A percentile compares a stretch with the other conserved stretches of the same genome.
These are phyloP conservation scores for Andricus grossulariae DNA, from an alignment of 1,140 invertebrate genomes.

Conservation along the genomic window DNA sequence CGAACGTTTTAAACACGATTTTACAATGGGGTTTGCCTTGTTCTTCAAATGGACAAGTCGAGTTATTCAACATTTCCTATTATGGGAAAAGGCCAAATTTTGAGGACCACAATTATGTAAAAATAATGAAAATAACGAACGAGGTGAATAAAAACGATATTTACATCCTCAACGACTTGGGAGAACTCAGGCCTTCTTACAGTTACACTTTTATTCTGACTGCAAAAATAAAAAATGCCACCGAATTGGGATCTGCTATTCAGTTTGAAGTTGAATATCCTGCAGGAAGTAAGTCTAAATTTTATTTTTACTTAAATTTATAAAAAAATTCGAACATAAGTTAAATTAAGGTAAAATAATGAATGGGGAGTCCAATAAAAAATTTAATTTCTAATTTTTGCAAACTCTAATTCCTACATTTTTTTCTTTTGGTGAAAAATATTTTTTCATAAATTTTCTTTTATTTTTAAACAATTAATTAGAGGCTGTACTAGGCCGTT, in stretches of 20 bases:
- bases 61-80: constrained; percentile 55
- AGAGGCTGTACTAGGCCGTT: too few species aligned
- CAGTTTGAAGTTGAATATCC: constrained; percentile 51
- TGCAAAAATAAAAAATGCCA: constrained; percentile 47
- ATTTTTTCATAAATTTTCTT: too few species aligned
- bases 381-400: too few species aligned
- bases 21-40: constrained; percentile 64
- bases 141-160: constrained; percentile 47
- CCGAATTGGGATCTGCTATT: constrained; percentile 43
- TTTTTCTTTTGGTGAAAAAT: too few species aligned
- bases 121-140: constrained; percentile 33
- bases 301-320: not conserved
- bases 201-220: constrained; percentile 60
- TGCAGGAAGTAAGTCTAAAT: constrained; percentile 62
- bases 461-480: too few species aligned
- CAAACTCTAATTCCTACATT: too few species aligned
- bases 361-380: too few species aligned
- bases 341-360: too few species aligned
- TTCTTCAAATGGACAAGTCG: constrained; percentile 55
- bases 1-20: constrained; percentile 56
- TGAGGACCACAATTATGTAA: constrained; percentile 35
- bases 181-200: constrained; percentile 59
- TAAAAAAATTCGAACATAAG: not conserved
- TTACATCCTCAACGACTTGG: constrained; percentile 48
- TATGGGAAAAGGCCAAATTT: constrained; percentile 51